A percentile compares a stretch with the other conserved stretches of the same genome.
Conservation (phyloP, 2,888 invertebrate species). For the Sialis lutaria region DNA sequence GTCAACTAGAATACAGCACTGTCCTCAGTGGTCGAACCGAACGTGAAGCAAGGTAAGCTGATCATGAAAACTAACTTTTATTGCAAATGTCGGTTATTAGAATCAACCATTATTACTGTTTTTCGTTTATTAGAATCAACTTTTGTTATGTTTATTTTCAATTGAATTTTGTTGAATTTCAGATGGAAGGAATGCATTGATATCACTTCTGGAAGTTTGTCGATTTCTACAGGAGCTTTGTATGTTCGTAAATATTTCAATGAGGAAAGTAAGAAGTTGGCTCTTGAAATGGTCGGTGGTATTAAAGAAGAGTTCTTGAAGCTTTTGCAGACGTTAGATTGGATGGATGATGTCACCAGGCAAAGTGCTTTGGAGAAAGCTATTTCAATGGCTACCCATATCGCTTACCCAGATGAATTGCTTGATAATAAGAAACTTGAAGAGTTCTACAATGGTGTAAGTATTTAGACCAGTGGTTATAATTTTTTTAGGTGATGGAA, state of each 20-base stretch:
- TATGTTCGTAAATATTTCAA: slow-evolving; percentile 80
- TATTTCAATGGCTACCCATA: slow-evolving; percentile 69
- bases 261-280: slow-evolving; percentile 65
- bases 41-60: slow-evolving; percentile 44
- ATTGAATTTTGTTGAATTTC: background rate
- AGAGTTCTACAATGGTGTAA: slow-evolving; percentile 56
- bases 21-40: slow-evolving; percentile 70
- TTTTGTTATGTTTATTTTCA: too few species aligned
- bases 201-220: slow-evolving; percentile 55
- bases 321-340: slow-evolving; percentile 61
- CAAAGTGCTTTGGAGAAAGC: slow-evolving; percentile 62
- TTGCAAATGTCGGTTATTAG: too few species aligned
- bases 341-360: slow-evolving; percentile 84
- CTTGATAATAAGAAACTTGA: slow-evolving; percentile 64
- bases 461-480: slow-evolving; percentile 12
- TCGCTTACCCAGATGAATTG: slow-evolving; percentile 84
- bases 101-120: too few species aligned
- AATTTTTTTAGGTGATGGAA: too few species aligned
- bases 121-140: too few species aligned
- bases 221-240: slow-evolving; percentile 63
- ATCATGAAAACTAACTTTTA: background rate
- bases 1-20: slow-evolving; percentile 67
- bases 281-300: slow-evolving; percentile 73
- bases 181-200: slow-evolving; percentile 82
- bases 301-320: slow-evolving; percentile 68